Conservation (phyloP, 1,140 invertebrate genomes). For the Drosophila insularis region DNA sequence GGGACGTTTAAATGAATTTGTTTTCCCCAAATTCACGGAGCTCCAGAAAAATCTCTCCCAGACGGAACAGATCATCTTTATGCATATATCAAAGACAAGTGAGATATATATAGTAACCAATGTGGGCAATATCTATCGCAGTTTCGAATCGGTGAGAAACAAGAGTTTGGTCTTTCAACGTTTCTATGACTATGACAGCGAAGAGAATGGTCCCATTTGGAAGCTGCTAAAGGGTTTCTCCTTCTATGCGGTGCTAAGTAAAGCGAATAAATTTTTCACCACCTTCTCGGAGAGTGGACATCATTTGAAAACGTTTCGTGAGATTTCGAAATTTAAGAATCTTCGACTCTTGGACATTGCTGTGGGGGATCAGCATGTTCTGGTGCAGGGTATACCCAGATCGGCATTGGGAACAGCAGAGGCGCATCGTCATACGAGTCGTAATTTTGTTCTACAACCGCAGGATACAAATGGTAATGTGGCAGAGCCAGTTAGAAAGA, state of each 20-base stretch:
- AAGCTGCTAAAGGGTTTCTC: constrained; percentile 75
- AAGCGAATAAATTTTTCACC: constrained; percentile 80
- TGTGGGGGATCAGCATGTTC: constrained; percentile 75
- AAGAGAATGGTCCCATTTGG: constrained; percentile 82
- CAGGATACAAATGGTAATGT: constrained; percentile 49
- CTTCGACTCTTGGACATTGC: constrained; percentile 74
- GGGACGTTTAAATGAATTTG: constrained; percentile 75
- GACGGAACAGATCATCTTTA: constrained; percentile 76
- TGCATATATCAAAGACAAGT: constrained; percentile 80
- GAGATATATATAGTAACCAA: constrained; percentile 81
- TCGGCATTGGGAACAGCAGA: constrained; percentile 55
- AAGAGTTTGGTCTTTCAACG: constrained; percentile 80
- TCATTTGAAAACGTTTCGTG: constrained; percentile 81
- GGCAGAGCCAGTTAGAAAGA: constrained; percentile 24
- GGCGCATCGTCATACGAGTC: constrained; percentile 55
- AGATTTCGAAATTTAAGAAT: constrained; percentile 81
- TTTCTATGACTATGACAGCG: constrained; percentile 81
- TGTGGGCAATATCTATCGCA: constrained; percentile 77
- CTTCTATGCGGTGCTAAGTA: constrained; percentile 77
- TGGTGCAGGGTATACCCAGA: constrained; percentile 77
- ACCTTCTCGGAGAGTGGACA: constrained; percentile 81
- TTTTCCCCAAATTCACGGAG: constrained; percentile 77
- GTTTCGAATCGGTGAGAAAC: constrained; percentile 71
- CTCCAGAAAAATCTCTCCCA: constrained; percentile 74
- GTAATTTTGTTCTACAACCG: constrained; percentile 59